phyloP scores from a whole-genome alignment of 2,888 invertebrate genomes.

The Tillus elongatus region DNA sequence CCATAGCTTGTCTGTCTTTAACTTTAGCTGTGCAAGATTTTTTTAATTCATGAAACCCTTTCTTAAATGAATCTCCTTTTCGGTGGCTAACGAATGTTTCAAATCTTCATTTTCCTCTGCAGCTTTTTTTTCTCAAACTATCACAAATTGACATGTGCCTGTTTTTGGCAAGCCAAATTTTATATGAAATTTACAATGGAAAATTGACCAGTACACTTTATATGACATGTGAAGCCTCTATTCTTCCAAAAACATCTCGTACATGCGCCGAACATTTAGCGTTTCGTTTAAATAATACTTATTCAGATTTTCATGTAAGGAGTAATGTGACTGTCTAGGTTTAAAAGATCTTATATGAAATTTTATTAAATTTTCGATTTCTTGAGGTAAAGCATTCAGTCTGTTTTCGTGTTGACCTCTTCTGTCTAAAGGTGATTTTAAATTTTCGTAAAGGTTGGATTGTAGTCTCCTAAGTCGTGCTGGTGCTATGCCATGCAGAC shows the following conservation, averaged over 20 bases:
- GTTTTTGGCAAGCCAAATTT: slow-evolving; percentile 1
- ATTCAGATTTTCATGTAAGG: neutral
- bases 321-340: slow-evolving; percentile 3
- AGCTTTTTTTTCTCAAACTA: neutral
- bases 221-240: neutral
- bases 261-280: neutral
- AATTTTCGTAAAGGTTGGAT: neutral
- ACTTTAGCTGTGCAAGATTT: neutral
- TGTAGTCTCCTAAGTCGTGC: slow-evolving; percentile 1
- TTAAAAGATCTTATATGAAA: neutral
- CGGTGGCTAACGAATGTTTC: neutral
- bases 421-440: slow-evolving; percentile 1
- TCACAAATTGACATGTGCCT: neutral
- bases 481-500: no score
- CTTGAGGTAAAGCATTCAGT: neutral
- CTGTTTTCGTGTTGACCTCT: slow-evolving; percentile 2
- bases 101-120: neutral
- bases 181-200: neutral
- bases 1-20: neutral
- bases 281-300: neutral
- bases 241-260: neutral
- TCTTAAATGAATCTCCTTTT: slow-evolving; percentile 1
- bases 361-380: neutral
- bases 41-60: neutral
- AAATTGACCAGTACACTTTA: neutral